These are phyloP conservation scores for Poicephalus gulielmi DNA, from an alignment of 2,113 vertebrate species.

Conservation along the genomic window DNA sequence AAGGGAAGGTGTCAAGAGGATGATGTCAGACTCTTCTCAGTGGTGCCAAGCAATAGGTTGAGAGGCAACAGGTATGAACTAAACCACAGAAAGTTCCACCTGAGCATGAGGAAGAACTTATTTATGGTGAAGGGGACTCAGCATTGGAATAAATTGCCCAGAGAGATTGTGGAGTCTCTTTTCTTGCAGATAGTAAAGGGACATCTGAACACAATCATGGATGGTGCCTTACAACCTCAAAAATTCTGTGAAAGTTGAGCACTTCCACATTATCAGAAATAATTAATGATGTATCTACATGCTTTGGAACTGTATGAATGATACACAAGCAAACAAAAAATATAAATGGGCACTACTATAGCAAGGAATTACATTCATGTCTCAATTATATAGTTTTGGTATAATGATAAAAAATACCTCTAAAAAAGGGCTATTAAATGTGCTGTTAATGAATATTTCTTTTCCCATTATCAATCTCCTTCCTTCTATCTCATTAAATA, in stretches of 20 bases:
- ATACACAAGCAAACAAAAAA: neutral
- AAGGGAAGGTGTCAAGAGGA: neutral
- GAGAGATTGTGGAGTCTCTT: neutral
- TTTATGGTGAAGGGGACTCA: neutral
- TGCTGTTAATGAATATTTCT: neutral
- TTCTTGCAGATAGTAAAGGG: neutral
- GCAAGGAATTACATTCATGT: neutral
- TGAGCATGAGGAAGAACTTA: neutral
- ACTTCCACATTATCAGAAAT: neutral
- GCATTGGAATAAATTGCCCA: neutral
- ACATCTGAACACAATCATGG: neutral
- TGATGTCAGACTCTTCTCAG: neutral
- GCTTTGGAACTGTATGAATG: neutral
- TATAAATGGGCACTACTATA: neutral
- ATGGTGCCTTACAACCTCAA: neutral
- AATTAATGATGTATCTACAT: neutral
- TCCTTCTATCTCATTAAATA: neutral
- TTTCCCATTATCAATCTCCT: neutral
- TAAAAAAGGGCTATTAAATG: neutral
- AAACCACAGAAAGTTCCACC: neutral
- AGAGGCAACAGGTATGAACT: neutral
- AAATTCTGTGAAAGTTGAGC: neutral
- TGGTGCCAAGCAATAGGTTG: neutral
- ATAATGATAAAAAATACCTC: neutral
- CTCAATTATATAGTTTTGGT: neutral